Conservation (phyloP, 2,113 vertebrate species). For the Vulpes lagopus region DNA sequence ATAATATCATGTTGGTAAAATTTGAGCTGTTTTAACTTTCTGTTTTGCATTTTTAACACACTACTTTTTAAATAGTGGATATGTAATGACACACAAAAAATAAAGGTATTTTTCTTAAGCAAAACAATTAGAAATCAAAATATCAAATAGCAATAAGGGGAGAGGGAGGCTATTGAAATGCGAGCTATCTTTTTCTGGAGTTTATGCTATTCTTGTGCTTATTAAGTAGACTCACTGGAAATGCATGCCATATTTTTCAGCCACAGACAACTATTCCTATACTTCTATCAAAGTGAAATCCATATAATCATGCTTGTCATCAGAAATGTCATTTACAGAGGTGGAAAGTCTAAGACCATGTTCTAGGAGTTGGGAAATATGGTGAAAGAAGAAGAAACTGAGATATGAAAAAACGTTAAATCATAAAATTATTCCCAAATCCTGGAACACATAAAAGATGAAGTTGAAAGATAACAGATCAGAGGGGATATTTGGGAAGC, state of each 20-base stretch:
- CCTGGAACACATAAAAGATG: background rate
- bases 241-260: background rate
- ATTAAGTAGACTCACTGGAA: background rate
- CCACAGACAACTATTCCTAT: background rate
- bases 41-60: slow-evolving; percentile 16
- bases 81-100: background rate
- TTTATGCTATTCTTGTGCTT: background rate
- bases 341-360: background rate
- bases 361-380: background rate
- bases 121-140: background rate
- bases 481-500: background rate
- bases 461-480: background rate
- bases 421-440: background rate
- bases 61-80: background rate
- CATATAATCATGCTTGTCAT: background rate
- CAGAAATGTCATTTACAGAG: background rate
- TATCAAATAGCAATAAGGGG: background rate
- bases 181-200: background rate
- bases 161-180: background rate
- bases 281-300: background rate
- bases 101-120: background rate
- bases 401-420: background rate
- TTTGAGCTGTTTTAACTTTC: background rate
- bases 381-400: background rate
- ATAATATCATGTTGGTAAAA: background rate